These are phyloP conservation scores for Scaptomyza polygonia DNA, from an alignment of 2,888 invertebrate genomes.

Conservation along the genomic window DNA sequence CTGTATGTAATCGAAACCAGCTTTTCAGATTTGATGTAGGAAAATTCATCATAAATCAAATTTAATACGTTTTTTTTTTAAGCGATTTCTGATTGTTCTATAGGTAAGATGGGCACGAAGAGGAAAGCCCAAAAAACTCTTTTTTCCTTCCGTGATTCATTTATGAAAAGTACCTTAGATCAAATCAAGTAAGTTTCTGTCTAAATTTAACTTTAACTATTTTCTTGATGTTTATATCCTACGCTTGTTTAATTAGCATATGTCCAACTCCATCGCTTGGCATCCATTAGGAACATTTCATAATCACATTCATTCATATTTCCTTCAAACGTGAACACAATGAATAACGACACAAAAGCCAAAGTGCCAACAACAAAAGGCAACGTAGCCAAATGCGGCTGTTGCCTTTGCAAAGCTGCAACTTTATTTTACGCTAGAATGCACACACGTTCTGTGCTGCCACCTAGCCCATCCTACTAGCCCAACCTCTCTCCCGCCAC, in stretches of 20 bases:
- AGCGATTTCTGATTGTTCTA: not conserved
- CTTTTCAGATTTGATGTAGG: not conserved
- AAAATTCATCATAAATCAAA: slow-evolving; percentile 4
- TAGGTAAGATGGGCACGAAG: no score
- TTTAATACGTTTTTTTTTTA: not conserved
- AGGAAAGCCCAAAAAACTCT: no score
- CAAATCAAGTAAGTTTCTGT: not conserved
- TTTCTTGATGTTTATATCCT: slow-evolving; percentile 2
- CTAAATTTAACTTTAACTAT: not conserved
- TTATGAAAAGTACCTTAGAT: no score
- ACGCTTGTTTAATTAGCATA: slow-evolving; percentile 65
- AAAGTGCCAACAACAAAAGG: slow-evolving; percentile 59
- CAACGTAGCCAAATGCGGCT: slow-evolving; percentile 6
- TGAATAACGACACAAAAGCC: slow-evolving; percentile 80
- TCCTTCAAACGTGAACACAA: slow-evolving; percentile 63
- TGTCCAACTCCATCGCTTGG: slow-evolving; percentile 41
- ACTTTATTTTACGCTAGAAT: slow-evolving; percentile 80
- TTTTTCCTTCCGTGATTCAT: no score
- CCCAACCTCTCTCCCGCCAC: no score
- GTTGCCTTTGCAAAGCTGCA: slow-evolving; percentile 57
- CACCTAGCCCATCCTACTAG: slow-evolving; percentile 5
- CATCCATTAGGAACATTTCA: slow-evolving; percentile 63
- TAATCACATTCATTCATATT: slow-evolving; percentile 57
- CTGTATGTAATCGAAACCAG: slow-evolving; percentile 22
- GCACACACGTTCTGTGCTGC: slow-evolving; percentile 65